Evolutionary conservation across 2,888 invertebrate species (phyloP).

Genomic region (Hydraecia micacea): DNA sequence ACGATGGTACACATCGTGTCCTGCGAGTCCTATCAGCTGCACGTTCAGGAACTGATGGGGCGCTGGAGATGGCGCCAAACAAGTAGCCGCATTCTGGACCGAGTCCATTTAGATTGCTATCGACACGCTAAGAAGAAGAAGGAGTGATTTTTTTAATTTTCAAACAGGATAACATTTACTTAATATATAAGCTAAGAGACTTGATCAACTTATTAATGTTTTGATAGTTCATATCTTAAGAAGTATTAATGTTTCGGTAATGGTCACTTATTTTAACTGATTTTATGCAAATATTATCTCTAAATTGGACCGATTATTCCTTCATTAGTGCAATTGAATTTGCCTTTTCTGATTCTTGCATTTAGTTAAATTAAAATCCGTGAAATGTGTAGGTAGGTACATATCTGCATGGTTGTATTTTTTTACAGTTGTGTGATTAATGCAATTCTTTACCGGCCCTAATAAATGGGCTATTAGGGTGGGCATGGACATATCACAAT

Average conservation of each 20-base stretch:
- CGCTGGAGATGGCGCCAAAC: background rate
- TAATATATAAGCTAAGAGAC: no score
- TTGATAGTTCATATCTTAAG: slow-evolving; percentile 28
- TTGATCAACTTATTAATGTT: slow-evolving; percentile 20
- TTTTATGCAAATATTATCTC: slow-evolving; percentile 6
- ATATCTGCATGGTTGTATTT: background rate
- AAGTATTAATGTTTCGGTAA: background rate
- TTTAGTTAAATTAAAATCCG: background rate
- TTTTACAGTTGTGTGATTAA: background rate
- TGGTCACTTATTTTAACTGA: background rate
- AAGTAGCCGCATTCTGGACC: background rate
- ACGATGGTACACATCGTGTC: background rate
- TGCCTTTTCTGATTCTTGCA: background rate
- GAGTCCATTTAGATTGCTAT: background rate
- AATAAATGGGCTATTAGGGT: background rate
- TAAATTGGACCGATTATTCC: background rate
- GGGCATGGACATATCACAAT: background rate
- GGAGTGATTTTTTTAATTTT: no score
- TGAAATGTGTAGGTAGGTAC: background rate
- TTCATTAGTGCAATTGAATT: slow-evolving; percentile 3
- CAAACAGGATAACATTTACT: no score
- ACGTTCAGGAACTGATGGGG: background rate
- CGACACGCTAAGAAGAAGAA: background rate
- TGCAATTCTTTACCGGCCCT: background rate
- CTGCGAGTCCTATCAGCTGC: background rate